These are phyloP conservation scores for Adelosebastes latens DNA, from an alignment of 2,797 vertebrate species.

Conservation along the genomic window DNA sequence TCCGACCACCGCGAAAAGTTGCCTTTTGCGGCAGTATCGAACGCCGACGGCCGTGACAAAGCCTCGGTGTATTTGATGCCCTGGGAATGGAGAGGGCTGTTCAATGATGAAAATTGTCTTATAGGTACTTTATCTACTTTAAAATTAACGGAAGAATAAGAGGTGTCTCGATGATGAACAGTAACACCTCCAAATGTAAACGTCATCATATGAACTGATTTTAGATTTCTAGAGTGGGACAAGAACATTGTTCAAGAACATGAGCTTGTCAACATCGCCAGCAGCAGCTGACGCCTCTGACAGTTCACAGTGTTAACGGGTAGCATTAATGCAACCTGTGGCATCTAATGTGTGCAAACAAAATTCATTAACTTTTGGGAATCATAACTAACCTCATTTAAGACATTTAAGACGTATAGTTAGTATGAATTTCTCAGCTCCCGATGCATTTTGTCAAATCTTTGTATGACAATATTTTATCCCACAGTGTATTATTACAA, in stretches of 20 bases:
- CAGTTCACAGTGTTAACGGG: slow-evolving; percentile 14
- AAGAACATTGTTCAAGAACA: not conserved
- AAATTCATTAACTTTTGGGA: slow-evolving; percentile 2
- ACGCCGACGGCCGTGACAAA: too few species aligned
- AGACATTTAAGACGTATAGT: slow-evolving; percentile 14
- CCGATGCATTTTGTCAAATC: not conserved
- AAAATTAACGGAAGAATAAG: too few species aligned
- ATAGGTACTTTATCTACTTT: too few species aligned
- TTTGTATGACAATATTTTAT: not conserved
- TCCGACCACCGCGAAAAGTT: too few species aligned
- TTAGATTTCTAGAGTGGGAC: not conserved
- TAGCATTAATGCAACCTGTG: slow-evolving; percentile 8
- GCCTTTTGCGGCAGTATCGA: too few species aligned
- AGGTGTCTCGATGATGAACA: too few species aligned
- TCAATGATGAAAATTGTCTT: too few species aligned
- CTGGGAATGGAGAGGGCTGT: too few species aligned
- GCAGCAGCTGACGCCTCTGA: not conserved
- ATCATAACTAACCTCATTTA: slow-evolving; percentile 21
- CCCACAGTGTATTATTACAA: not conserved
- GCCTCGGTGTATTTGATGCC: too few species aligned
- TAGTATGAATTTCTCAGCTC: not conserved
- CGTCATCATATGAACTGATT: not conserved
- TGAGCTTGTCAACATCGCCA: not conserved
- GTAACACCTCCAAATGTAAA: not conserved
- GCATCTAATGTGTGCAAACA: slow-evolving; percentile 34